Evolutionary conservation across 1,140 invertebrate species (phyloP).

Genomic region (Lethocerus indicus): DNA sequence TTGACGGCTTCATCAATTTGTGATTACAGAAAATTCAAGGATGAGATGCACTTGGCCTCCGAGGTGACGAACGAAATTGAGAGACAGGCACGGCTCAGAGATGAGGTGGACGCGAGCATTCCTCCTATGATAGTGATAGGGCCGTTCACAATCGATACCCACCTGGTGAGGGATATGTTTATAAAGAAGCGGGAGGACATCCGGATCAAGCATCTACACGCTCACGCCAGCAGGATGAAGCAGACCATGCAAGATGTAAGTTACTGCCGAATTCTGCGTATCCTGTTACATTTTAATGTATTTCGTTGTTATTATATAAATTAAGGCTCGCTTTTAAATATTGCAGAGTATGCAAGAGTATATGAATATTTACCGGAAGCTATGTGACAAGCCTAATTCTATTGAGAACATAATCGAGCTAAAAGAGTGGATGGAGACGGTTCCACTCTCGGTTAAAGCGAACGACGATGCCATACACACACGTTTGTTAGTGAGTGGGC

Average conservation of each 20-base stretch:
- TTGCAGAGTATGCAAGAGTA: constrained; percentile 28
- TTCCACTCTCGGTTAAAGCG: constrained; percentile 41
- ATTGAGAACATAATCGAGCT: constrained; percentile 58
- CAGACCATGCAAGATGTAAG: constrained; percentile 29
- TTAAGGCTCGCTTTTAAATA: not conserved
- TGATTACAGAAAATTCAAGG: constrained; percentile 28
- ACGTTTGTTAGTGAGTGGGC: constrained; percentile 30
- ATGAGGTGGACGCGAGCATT: constrained; percentile 30
- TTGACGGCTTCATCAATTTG: constrained; percentile 5
- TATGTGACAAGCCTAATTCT: constrained; percentile 38
- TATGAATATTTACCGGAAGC: constrained; percentile 31
- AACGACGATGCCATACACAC: constrained; percentile 33
- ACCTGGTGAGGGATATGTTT: constrained; percentile 30
- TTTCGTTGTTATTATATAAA: not conserved
- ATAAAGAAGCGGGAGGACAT: constrained; percentile 42
- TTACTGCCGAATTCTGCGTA: not conserved
- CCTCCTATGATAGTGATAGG: constrained; percentile 45
- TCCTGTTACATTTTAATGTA: not conserved
- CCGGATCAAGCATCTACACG: constrained; percentile 30
- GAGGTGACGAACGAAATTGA: constrained; percentile 40
- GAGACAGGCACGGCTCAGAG: constrained; percentile 32
- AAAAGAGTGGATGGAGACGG: constrained; percentile 56
- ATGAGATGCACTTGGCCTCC: constrained; percentile 30
- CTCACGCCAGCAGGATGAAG: constrained; percentile 35
- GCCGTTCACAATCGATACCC: constrained; percentile 43